These are phyloP conservation scores for Zaprionus lineosus DNA, from an alignment of 2,888 invertebrate genomes.

Conservation along the genomic window DNA sequence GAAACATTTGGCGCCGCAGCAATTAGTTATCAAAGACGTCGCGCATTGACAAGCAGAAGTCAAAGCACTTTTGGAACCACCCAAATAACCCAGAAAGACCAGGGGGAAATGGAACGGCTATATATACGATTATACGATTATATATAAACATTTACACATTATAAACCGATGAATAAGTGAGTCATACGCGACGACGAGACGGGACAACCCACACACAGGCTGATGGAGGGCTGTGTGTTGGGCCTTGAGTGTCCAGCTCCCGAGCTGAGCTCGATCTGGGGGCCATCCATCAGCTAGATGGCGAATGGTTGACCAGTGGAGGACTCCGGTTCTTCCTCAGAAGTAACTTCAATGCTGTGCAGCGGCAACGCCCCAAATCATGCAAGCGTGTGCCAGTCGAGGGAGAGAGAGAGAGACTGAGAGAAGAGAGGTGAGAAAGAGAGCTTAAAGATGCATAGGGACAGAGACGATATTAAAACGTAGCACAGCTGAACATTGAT, in stretches of 20 bases:
- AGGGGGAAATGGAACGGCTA: slow-evolving; percentile 31
- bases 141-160: slow-evolving; percentile 26
- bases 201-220: too few relatives aligned
- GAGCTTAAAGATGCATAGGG: background rate
- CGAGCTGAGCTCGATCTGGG: slow-evolving; percentile 1
- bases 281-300: slow-evolving; percentile 24
- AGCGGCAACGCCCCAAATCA: slow-evolving; percentile 66
- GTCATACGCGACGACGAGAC: slow-evolving; percentile 24
- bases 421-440: background rate
- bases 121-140: slow-evolving; percentile 33
- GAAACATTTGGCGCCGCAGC: slow-evolving; percentile 74
- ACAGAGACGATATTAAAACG: slow-evolving; percentile 65
- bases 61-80: slow-evolving; percentile 72
- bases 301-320: slow-evolving; percentile 18
- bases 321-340: too few relatives aligned
- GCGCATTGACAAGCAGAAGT: slow-evolving; percentile 77
- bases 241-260: slow-evolving; percentile 9
- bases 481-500: slow-evolving; percentile 77
- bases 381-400: slow-evolving; percentile 47
- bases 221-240: slow-evolving; percentile 1
- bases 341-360: background rate
- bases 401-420: slow-evolving; percentile 5
- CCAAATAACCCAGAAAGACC: slow-evolving; percentile 40
- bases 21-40: slow-evolving; percentile 77
- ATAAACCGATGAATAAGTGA: slow-evolving; percentile 43